Percentiles rank a stretch among this genome's conserved stretches.
phyloP scores from a whole-genome alignment of 2,113 vertebrate genomes.

The Polypterus bichir region DNA sequence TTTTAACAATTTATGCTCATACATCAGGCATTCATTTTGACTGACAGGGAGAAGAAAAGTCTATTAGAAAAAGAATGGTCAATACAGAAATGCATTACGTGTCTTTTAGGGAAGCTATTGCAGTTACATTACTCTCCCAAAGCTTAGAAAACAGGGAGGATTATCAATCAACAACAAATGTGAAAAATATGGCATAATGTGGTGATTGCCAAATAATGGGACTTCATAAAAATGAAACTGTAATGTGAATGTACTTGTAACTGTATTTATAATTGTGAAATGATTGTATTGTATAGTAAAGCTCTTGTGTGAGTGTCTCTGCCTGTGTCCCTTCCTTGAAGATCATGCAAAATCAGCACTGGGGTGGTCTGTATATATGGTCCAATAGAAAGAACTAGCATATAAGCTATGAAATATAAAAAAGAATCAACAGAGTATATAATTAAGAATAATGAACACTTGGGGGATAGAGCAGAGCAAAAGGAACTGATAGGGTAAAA shows the following conservation, averaged over 20 bases:
- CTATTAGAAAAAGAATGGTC: conserved; percentile 53
- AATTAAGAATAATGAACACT: no score
- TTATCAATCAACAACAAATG: conserved; percentile 24
- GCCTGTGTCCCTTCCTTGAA: no score
- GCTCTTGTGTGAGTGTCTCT: no score
- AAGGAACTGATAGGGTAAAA: no score
- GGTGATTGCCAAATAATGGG: conserved; percentile 34
- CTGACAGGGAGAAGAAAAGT: conserved; percentile 61
- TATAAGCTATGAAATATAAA: no score
- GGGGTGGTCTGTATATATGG: no score
- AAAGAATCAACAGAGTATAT: no score
- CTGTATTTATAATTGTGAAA: no score
- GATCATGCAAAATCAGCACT: no score
- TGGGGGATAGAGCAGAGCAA: no score
- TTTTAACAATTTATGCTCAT: conserved; percentile 75
- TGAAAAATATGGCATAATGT: conserved; percentile 26
- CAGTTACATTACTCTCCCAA: conserved; percentile 9
- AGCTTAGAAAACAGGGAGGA: conserved; percentile 19
- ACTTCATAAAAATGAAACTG: conserved; percentile 40
- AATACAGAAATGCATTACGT: conserved; percentile 22
- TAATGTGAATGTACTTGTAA: neutral
- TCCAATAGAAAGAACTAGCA: no score
- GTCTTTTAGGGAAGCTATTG: conserved; percentile 16
- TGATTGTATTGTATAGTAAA: no score
- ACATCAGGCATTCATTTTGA: conserved; percentile 65